phyloP scores from a whole-genome alignment of 2,888 invertebrate species.

The Anthophora plumipes region DNA sequence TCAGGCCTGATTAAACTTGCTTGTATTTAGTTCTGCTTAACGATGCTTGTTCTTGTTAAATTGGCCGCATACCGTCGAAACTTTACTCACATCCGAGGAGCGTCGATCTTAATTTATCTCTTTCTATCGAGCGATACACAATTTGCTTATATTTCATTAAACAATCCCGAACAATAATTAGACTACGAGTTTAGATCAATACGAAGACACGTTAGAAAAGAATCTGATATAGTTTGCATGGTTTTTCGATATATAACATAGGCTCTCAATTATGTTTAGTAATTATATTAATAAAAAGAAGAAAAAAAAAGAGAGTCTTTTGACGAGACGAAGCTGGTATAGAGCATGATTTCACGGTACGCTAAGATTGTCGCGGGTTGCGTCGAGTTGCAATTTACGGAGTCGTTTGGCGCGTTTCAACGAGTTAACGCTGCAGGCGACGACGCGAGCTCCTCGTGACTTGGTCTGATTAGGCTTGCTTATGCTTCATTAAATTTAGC shows the following conservation, averaged over 20 bases:
- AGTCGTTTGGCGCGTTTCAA: slow-evolving; percentile 41
- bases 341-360: slow-evolving; percentile 13
- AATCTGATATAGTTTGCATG: no score
- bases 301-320: no score
- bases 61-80: slow-evolving; percentile 31
- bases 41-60: slow-evolving; percentile 45
- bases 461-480: slow-evolving; percentile 52
- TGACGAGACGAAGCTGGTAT: not conserved
- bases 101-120: slow-evolving; percentile 26
- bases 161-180: no score
- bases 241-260: no score
- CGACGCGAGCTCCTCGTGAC: slow-evolving; percentile 37
- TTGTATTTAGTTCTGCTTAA: slow-evolving; percentile 39
- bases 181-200: not conserved
- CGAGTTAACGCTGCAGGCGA: slow-evolving; percentile 54
- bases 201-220: no score
- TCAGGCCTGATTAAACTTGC: slow-evolving; percentile 53
- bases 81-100: not conserved
- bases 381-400: slow-evolving; percentile 44
- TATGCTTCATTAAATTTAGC: slow-evolving; percentile 57
- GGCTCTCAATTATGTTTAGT: not conserved
- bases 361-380: slow-evolving; percentile 21
- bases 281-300: slow-evolving; percentile 26
- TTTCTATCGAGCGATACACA: not conserved
- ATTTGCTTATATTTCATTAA: not conserved